Evolutionary conservation across 2,113 vertebrate genomes (phyloP), one percentile per base, ranked within the genome.

Genomic region (Brachyhypopomus occidentalis): DNA sequence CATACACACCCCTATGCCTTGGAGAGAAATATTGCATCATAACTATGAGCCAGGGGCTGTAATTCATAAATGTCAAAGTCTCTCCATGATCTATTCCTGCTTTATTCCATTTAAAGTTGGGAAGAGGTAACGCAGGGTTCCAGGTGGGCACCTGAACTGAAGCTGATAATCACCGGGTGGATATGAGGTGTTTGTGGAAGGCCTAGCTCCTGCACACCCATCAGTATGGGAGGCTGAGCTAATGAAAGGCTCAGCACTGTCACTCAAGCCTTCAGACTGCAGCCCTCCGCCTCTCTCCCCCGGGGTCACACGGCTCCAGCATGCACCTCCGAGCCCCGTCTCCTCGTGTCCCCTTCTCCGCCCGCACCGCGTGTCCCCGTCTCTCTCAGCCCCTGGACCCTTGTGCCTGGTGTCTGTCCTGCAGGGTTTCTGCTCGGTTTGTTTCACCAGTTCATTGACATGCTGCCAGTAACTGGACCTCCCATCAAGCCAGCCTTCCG

Each of bases 1-100:
- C 16, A 7, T 66, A 60, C 78, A 72, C 70, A 86, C 77, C 59
- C 75, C 80, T 60, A 45, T 66, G 73, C 72, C 62, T 87, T 70
- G 41, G n/a, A 84, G 76, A 82, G 69, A 83, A 80, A 80, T 66
- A 76, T 84, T 83, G 70, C 84, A 86, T 84, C 72, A 87, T 86
- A 84, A 82, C 72, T 22, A 48, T 63, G 25, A n/a, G 56, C 79
- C 80, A 75, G 69, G 78, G 67, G 85, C 84, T 67, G 79, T 78
- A 81, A 80, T 82, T 86, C 73, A 70, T 84, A 79, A 80, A 81
- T 83, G 80, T 82, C 75, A 80, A 80, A 74, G 58, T 78, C 77
- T 78, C 11, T 52, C 83, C 77, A 36, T 86, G 83, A 87, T 41
- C 67, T 56, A 69, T 84, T 85, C 77, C 67, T 75, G 70, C 80